Evolutionary conservation across 92 coral and sea anemone species (phyloP), one percentile per base, ranked within the genome.

Genomic region (Epizoanthus rinbou): DNA sequence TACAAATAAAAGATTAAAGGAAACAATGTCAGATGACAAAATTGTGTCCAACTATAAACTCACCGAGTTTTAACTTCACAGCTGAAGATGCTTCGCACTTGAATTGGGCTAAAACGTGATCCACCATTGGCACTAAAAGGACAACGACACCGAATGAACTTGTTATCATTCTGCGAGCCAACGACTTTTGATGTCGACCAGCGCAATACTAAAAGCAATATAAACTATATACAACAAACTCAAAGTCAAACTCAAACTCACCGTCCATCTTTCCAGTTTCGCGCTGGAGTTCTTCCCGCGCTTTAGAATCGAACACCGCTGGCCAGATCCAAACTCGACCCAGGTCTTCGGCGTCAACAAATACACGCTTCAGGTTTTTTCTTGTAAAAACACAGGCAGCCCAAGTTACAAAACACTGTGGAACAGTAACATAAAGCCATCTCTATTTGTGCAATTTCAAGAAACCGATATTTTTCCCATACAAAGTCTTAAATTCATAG

Each of bases 51-150:
- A 28, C 43, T 37, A 37, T 6, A 73, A 3, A 81, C 93, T 83
- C 75, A 97, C 99, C 99, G 6, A 97, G 87, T 85, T 94, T 97
- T 79, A 97, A 79, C 86, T 85, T 82, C 10, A 97, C 86, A 57
- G 98, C 92, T 21, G 84, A 84, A 59, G 89, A 92, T 66, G 97
- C 91, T 57, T 86, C 89, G 83, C 97, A 90, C 80, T 94, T 97
- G 85, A 88, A 97, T 3, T 86, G 88, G 13, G 95, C 89, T 6
- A 97, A 79, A 41, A 84, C 80, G 64, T 92, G 89, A 35, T 97
- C 94, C 37, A 81, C 92, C 76, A 89, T 81, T 21, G 87, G 74
- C 87, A 94, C 87, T 83, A 85, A 84, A 82, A 87, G 88, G 85
- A 74, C 35, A 84, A 39, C 53, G 37, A 59, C 6, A 25, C 3